Conservation (phyloP, 2,888 invertebrate species). For the Nasonovia ribisnigri region DNA sequence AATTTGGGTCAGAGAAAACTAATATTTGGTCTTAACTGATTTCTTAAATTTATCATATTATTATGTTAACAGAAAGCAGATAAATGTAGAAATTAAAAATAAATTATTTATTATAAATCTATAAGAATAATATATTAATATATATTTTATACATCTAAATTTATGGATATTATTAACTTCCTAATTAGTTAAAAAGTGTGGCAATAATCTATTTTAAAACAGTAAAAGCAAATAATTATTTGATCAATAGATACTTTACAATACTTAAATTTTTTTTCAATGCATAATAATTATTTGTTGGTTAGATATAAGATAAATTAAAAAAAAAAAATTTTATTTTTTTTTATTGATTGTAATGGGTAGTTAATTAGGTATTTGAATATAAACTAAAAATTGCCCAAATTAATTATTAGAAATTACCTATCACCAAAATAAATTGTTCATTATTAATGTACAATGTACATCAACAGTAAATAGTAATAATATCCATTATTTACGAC, state of each 20-base stretch:
- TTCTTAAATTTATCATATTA: not conserved
- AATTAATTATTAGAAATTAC: not conserved
- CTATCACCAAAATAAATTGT: not conserved
- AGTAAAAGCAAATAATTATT: not conserved
- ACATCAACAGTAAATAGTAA: not conserved
- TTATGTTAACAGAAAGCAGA: not conserved
- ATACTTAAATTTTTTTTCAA: not conserved
- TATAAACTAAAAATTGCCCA: not conserved
- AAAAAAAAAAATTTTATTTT: not conserved
- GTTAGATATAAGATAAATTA: not conserved
- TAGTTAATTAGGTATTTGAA: not conserved
- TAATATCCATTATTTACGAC: not conserved
- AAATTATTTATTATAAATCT: not conserved
- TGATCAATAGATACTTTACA: too few relatives aligned
- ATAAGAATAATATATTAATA: not conserved
- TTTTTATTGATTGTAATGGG: too few relatives aligned
- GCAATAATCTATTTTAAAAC: not conserved
- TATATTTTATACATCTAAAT: not conserved
- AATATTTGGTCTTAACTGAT: not conserved
- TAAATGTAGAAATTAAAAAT: not conserved
- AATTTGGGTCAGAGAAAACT: not conserved
- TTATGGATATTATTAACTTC: not conserved
- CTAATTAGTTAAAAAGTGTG: not conserved
- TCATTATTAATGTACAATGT: not conserved
- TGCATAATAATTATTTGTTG: not conserved